A percentile compares a stretch with the other conserved stretches of the same genome.
phyloP scores from a whole-genome alignment of 2,797 vertebrate genomes.

The Coendou prehensilis region DNA sequence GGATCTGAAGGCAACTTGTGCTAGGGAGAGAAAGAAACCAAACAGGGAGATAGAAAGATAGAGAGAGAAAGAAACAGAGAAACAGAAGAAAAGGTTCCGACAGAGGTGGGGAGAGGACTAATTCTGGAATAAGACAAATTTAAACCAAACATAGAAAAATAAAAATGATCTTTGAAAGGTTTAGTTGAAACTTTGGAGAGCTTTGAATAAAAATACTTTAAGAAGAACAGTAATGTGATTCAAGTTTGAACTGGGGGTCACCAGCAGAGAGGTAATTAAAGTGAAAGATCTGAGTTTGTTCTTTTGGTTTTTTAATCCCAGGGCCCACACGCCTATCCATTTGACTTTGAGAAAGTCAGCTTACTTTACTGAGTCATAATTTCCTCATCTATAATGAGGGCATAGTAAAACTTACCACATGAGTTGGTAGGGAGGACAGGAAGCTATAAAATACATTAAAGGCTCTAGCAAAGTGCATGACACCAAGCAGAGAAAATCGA shows the following conservation, averaged over 20 bases:
- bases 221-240: not conserved
- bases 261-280: not conserved
- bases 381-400: slow-evolving; percentile 8
- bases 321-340: not conserved
- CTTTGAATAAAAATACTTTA: slow-evolving; percentile 50
- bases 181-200: not conserved
- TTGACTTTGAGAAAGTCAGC: slow-evolving; percentile 37
- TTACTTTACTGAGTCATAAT: slow-evolving; percentile 54
- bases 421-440: not conserved
- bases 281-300: not conserved
- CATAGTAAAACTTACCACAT: slow-evolving; percentile 1
- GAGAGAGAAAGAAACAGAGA: not conserved
- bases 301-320: not conserved
- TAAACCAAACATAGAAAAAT: slow-evolving; percentile 25
- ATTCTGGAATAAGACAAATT: slow-evolving; percentile 37
- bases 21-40: not conserved
- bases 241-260: slow-evolving; percentile 21
- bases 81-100: not conserved
- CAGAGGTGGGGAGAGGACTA: not conserved
- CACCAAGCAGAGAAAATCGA: not conserved
- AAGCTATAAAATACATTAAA: not conserved
- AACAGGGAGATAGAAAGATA: not conserved
- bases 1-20: slow-evolving; percentile 57
- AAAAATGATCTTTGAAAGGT: slow-evolving; percentile 49
- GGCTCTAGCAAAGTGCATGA: not conserved